Conservation (phyloP, 1,140 invertebrate species). For the Plectrocnemia conspersa region DNA sequence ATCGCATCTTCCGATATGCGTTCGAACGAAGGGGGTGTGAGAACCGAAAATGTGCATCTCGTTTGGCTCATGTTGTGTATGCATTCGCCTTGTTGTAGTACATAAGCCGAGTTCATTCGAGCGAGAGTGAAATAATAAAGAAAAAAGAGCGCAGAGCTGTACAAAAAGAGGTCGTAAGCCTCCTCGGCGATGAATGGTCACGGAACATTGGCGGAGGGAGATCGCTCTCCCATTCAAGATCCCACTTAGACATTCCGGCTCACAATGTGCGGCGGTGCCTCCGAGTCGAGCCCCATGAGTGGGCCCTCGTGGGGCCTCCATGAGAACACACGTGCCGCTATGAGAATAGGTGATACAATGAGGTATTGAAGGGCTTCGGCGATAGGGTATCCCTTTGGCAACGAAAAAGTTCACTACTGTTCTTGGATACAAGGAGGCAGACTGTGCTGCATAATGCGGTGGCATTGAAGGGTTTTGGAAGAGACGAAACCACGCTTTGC, state of each 20-base stretch:
- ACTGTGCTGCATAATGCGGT: too few relatives aligned
- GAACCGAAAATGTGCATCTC: slow-evolving; percentile 8
- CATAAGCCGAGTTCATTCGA: too few relatives aligned
- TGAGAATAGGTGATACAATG: too few relatives aligned
- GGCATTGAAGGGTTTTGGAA: too few relatives aligned
- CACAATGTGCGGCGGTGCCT: slow-evolving; percentile 18
- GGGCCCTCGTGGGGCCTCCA: background rate
- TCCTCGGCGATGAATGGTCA: slow-evolving; percentile 24
- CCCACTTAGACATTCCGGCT: slow-evolving; percentile 26
- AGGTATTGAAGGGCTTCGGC: too few relatives aligned
- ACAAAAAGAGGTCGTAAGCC: slow-evolving; percentile 16
- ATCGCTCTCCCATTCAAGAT: slow-evolving; percentile 14
- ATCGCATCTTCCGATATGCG: too few relatives aligned
- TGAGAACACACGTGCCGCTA: slow-evolving; percentile 3
- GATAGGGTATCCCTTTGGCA: too few relatives aligned
- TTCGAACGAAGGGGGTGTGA: background rate
- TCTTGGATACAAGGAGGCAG: too few relatives aligned
- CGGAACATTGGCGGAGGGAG: slow-evolving; percentile 18
- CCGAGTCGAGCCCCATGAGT: background rate
- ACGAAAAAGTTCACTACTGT: too few relatives aligned
- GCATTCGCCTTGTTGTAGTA: too few relatives aligned
- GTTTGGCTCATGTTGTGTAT: background rate
- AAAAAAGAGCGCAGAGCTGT: background rate
- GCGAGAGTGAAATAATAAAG: too few relatives aligned
- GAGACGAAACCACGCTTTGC: too few relatives aligned